Conservation (phyloP, 1,140 invertebrate genomes). For the Heterodera carotae region DNA sequence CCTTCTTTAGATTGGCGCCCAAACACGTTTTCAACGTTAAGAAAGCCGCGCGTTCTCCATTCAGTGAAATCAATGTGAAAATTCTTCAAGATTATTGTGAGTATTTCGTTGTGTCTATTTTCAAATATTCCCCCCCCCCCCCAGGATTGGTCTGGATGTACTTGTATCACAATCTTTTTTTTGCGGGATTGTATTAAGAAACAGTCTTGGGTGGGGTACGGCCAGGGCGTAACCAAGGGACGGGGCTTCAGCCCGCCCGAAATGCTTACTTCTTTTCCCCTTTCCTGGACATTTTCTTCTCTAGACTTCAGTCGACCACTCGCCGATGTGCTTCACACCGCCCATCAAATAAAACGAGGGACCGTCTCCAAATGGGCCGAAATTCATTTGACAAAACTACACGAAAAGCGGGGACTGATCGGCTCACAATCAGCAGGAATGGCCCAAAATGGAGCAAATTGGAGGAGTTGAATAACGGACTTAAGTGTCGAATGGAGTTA, state of each 20-base stretch:
- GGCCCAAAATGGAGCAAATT: conserved; percentile 22
- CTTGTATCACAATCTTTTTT: too few relatives aligned
- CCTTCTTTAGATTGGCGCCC: conserved; percentile 49
- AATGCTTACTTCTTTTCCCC: background rate
- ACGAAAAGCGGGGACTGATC: conserved; percentile 25
- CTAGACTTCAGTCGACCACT: conserved; percentile 42
- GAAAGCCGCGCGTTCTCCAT: conserved; percentile 53
- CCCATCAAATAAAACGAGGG: conserved; percentile 31
- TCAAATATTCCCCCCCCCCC: too few relatives aligned
- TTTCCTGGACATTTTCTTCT: background rate
- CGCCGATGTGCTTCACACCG: conserved; percentile 34
- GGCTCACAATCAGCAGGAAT: conserved; percentile 15
- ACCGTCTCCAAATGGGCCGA: conserved; percentile 15
- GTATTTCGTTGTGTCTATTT: too few relatives aligned
- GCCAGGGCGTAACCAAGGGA: too few relatives aligned
- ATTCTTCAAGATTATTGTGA: conserved; percentile 44
- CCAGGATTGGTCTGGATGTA: too few relatives aligned
- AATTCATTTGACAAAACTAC: conserved; percentile 28
- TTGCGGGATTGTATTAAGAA: too few relatives aligned
- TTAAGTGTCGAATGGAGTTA: too few relatives aligned
- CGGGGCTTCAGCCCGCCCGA: too few relatives aligned
- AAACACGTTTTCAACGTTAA: conserved; percentile 50
- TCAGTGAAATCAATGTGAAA: conserved; percentile 37
- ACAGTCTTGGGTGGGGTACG: too few relatives aligned
- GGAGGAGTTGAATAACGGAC: background rate